Evolutionary conservation across 2,888 invertebrate genomes (phyloP), one percentile per base, ranked within the genome.

Genomic region (Diadromus collaris): DNA sequence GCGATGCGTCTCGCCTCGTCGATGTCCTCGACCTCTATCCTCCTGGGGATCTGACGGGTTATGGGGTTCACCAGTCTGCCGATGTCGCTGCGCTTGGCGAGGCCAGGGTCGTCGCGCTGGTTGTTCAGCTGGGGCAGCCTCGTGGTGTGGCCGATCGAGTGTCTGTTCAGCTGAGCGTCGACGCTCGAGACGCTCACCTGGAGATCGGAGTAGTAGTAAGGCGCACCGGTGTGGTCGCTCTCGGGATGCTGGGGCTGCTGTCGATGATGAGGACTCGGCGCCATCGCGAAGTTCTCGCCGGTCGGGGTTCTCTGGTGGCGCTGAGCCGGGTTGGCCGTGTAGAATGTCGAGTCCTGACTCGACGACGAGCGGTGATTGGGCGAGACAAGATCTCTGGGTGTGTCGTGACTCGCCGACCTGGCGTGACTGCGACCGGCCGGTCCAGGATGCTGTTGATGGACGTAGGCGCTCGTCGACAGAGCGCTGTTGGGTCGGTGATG

Each of bases 121-220:
- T 96, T 96, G 86, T 96, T 96, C 41, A 96, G 86, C 86, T 93
- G 93, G 2, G 88, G 89, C 7, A 89, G 46, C 54, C 90, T 84
- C 9, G 89, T 86, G 0, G 85, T 86, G 60, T 88, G 87, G 6
- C 78, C 79, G 2, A 76, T 48, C 13, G 85, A 81, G 7, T 82
- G 80, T 7, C 84, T 83, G 19, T 78, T 65, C 16, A 77, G 48
- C 10, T 85, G 87, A 2, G 73, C 73, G 7, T 86, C 85, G 6
- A 82, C 69, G n/a, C 75, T 61, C 34, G 63, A 85, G 2, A 77
- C 83, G 21, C 83, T 86, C 0, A 85, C 83, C 41, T 87, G 94
- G 65, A 94, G 92, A 89, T 97, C 97, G 0, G 97, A 96, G 89
- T 97, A 97, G 87, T 97, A 97, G 87, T 97, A 97, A 0, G 97